A percentile compares a stretch with the other conserved stretches of the same genome.
Evolutionary conservation across 2,113 vertebrate genomes (phyloP).

Genomic region (Phoxinus phoxinus): DNA sequence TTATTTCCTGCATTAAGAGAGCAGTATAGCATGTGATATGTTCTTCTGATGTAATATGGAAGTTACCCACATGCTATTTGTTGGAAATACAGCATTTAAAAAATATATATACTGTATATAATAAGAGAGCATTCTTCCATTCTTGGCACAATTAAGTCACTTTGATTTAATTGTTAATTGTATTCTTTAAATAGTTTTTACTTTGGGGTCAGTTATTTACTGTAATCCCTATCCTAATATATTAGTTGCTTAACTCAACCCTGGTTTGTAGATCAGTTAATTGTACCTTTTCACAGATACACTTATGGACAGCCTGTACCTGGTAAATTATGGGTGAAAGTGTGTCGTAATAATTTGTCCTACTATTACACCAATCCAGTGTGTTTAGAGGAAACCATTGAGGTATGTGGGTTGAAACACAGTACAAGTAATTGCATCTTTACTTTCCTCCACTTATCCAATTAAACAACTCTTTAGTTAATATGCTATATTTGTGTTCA

Average conservation of each 20-base stretch:
- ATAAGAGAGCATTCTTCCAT: not conserved
- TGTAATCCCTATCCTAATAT: not conserved
- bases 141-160: not conserved
- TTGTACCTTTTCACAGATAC: conserved; percentile 63
- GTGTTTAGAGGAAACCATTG: conserved; percentile 13
- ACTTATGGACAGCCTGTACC: conserved; percentile 75
- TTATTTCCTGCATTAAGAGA: not conserved
- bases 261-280: not conserved
- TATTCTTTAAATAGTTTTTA: not conserved
- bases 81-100: no score
- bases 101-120: no score
- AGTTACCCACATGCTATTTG: no score
- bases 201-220: not conserved
- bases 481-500: no score
- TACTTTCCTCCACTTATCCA: not conserved
- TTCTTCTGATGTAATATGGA: no score
- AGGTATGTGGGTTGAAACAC: not conserved
- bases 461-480: not conserved
- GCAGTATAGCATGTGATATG: no score
- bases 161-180: no score
- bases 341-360: conserved; percentile 54
- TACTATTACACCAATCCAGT: not conserved
- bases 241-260: not conserved
- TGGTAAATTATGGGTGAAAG: conserved; percentile 46
- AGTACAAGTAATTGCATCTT: not conserved